These are phyloP conservation scores for Saturnia japonica DNA, from an alignment of 2,888 invertebrate species.

Conservation along the genomic window DNA sequence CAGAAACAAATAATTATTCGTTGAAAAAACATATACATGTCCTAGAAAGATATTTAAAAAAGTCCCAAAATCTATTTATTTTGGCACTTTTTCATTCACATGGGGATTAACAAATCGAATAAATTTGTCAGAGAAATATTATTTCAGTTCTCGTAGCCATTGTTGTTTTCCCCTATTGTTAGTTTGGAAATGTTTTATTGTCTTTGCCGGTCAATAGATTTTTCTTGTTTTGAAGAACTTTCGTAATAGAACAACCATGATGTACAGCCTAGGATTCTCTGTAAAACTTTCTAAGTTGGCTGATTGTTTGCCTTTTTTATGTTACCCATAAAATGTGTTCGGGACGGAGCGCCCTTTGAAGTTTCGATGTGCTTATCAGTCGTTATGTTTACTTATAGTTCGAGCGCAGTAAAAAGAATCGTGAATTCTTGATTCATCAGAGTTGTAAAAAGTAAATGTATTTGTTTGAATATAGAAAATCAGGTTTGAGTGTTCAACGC, in stretches of 20 bases:
- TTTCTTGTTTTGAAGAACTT: conserved; percentile 7
- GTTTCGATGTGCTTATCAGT: conserved; percentile 36
- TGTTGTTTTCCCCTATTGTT: conserved; percentile 2
- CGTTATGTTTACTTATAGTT: conserved; percentile 32
- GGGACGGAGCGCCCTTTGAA: conserved; percentile 23
- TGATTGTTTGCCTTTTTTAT: conserved; percentile 20
- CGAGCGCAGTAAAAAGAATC: not conserved
- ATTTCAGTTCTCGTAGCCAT: not conserved
- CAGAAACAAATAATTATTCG: too few species aligned
- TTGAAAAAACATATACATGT: too few species aligned
- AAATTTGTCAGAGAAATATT: not conserved
- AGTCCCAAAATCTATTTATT: too few species aligned
- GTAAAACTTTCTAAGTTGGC: conserved; percentile 14
- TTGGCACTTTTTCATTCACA: not conserved
- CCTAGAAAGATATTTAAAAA: too few species aligned
- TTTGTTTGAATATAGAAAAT: conserved; percentile 24
- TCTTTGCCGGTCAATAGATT: conserved; percentile 3
- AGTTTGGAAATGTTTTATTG: not conserved
- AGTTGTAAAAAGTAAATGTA: conserved; percentile 8
- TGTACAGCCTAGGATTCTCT: conserved; percentile 6
- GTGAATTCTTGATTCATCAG: conserved; percentile 3
- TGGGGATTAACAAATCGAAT: not conserved
- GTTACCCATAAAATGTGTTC: conserved; percentile 20
- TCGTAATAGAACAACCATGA: conserved; percentile 1
- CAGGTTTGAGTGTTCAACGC: not conserved